Evolutionary conservation across 2,888 invertebrate genomes (phyloP).

Genomic region (Philereme transversata): DNA sequence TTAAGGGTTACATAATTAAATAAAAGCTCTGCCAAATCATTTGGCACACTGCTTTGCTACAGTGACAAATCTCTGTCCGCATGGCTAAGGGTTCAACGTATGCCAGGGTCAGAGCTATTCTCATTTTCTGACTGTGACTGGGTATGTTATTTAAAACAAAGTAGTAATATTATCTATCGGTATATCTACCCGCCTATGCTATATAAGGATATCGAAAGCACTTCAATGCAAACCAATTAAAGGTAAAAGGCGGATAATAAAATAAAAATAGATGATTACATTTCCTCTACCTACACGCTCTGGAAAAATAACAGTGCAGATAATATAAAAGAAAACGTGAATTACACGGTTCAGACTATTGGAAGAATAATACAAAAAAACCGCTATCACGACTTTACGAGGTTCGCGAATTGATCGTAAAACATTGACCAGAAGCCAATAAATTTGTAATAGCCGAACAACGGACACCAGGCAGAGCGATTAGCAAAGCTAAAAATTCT

Average conservation of each 20-base stretch:
- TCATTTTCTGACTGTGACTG: neutral
- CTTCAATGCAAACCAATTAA: too few relatives aligned
- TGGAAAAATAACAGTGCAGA: neutral
- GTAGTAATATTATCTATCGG: too few relatives aligned
- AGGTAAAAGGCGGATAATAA: too few relatives aligned
- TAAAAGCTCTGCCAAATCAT: slow-evolving; percentile 2
- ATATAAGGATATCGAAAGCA: too few relatives aligned
- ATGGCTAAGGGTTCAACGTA: slow-evolving; percentile 20
- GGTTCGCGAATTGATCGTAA: slow-evolving; percentile 19
- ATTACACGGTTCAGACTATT: neutral
- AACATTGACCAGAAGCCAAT: slow-evolving; percentile 26
- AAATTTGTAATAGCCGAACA: slow-evolving; percentile 22
- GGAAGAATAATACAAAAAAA: neutral
- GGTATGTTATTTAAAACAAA: neutral
- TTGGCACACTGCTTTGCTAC: slow-evolving; percentile 2
- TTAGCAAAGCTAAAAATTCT: neutral
- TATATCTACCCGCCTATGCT: too few relatives aligned
- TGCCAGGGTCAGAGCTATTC: slow-evolving; percentile 19
- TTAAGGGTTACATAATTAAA: neutral
- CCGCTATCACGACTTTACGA: slow-evolving; percentile 5
- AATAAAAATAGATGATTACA: too few relatives aligned
- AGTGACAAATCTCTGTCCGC: slow-evolving; percentile 9
- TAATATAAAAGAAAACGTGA: neutral
- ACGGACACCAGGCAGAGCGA: neutral
- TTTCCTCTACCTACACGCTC: neutral